Evolutionary conservation across 2,113 vertebrate genomes (phyloP), one percentile per base, ranked within the genome.

Genomic region (Otus sunia): DNA sequence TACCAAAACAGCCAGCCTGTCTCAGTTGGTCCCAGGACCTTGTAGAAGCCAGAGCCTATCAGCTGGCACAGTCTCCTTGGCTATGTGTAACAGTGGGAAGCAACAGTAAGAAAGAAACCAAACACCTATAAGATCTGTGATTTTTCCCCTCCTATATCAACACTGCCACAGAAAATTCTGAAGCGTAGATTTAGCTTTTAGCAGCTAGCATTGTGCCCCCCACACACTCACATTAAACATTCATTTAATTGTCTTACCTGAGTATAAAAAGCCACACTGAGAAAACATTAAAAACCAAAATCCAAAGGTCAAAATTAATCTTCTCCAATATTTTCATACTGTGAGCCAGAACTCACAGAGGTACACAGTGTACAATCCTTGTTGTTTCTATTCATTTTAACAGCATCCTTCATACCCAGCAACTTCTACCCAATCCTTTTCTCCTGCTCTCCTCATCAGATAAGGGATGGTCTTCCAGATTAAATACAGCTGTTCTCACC

Each of bases 11-110:
- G 19, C 2, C 47, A 80, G 11, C 26, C 18, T n/a, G 15, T 16
- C 41, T 62, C 60, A 63, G 50, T 5, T 73, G 53, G 37, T 36
- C 45, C 59, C 18, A 64, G 32, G 49, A 21, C 26, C 10, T 8
- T 36, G 23, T 12, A 52, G 39, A 49, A 60, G 74, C 9, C 12
- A 30, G 7, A 34, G 43, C 21, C 11, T 1, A 1, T 27, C 25
- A 56, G 8, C 49, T 52, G 30, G 21, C 43, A 41, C 3, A 15
- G 4, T 9, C 17, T 5, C n/a, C 43, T n/a, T 60, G 58, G 68
- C 50, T 17, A 32, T 1, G 0, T 17, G 1, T 6, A 27, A 37
- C 22, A 29, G 9, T 20, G 15, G 25, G 55, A 69, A 87, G 56
- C 15, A 41, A 20, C 10, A 9, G 30, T 14, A 63, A 34, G 13